Evolutionary conservation across 2,113 vertebrate species (phyloP).

Genomic region (Neotoma lepida): DNA sequence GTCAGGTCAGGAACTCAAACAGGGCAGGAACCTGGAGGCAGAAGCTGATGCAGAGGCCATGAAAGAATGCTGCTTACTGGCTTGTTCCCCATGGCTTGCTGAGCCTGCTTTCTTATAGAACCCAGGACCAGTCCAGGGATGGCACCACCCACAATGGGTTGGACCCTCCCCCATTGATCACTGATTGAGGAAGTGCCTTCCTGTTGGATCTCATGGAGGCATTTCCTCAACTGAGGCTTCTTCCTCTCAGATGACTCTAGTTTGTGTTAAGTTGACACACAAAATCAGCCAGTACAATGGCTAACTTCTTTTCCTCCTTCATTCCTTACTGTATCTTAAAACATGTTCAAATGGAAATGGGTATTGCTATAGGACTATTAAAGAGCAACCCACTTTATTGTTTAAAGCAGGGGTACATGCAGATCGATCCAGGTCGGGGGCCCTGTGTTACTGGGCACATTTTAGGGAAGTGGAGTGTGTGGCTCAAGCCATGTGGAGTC

Average conservation of each 20-base stretch:
- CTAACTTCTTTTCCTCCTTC: neutral
- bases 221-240: neutral
- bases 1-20: neutral
- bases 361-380: neutral
- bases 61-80: too few relatives aligned
- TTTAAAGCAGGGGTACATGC: neutral
- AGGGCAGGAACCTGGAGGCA: neutral
- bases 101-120: neutral
- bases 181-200: neutral
- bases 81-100: too few relatives aligned
- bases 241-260: neutral
- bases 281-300: neutral
- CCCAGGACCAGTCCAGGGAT: neutral
- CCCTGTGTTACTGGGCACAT: neutral
- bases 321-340: neutral
- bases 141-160: neutral
- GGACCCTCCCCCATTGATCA: neutral
- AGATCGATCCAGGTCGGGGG: accelerated
- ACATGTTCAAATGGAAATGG: neutral
- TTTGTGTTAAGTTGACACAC: neutral
- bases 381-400: neutral
- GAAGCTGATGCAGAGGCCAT: too few relatives aligned
- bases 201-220: neutral
- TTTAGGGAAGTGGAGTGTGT: neutral
- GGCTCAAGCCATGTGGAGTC: neutral